Evolutionary conservation across 2,113 vertebrate species (phyloP), one percentile per base, ranked within the genome.

Genomic region (Oreamnos americanus): DNA sequence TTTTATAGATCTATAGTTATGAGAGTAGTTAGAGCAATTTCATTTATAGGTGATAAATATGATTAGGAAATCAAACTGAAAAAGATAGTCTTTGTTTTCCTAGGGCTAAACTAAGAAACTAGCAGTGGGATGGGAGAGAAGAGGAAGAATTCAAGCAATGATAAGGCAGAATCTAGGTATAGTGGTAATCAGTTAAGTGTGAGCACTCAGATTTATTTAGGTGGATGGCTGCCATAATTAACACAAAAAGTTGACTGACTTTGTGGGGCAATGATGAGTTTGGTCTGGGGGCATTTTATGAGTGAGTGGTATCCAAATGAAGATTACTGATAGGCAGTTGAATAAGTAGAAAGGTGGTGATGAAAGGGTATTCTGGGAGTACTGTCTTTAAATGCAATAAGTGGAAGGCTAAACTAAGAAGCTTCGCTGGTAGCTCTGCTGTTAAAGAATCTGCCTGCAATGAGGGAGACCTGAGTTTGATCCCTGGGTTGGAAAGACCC

Each of bases 61-160:
- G 21, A 49, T 78, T 33, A 97, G 84, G 87, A 97, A 95, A 92
- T n/a, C 36, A 91, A 94, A 94, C 58, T 95, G 21, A 83, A 15
- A 58, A 82, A 84, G n/a, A 71, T 39, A 51, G 71, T 91, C 19
- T 64, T 45, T 92, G 25, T 64, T 90, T 57, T 81, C 39, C 30
- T 81, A 92, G 51, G 55, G 13, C 36, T 94, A 86, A 96, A 51
- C 87, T 94, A 83, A 90, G 55, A 71, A 58, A 88, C 26, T 92
- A 51, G 25, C 13, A 53, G 12, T 90, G 30, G 64, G 7, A 43
- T 96, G 15, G 87, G 15, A 81, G 14, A 89, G 19, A 25, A 96
- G 87, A 91, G 15, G 62, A 91, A 79, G 15, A 96, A 96, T 55
- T 83, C 14, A 92, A 92, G 26, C 57, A 87, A 33, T 39, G 36